Evolutionary conservation across 2,888 invertebrate species (phyloP), one percentile per base, ranked within the genome.

Genomic region (Coleophora flavipennella): DNA sequence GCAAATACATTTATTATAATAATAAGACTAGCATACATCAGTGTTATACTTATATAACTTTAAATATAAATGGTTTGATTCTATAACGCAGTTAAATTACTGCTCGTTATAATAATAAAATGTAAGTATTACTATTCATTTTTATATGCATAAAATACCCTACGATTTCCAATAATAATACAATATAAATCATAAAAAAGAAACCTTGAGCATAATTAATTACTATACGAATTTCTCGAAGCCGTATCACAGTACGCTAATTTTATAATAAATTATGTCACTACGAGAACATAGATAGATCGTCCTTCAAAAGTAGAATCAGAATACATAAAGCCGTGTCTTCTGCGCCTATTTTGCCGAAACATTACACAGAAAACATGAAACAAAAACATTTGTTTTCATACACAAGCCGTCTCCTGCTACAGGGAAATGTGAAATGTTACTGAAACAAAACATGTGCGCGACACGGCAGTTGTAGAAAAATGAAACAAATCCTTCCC

Each of bases 21-120:
- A 67, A 70, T 76, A 77, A 73, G 85, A 85, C 85, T 85, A 85
- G 85, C 81, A 85, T 81, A 83, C 67, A 65, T 79, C 74, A 73
- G 68, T 70, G 62, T 73, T 62, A 63, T 56, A 63, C 61, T 66
- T 64, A 67, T 59, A 67, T 61, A 65, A 63, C 50, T 54, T 59
- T 56, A n/a, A 58, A 63, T 66, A 67, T 62, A 67, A 62, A 63
- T 56, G 59, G 58, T 57, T 59, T 46, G 46, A 59, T 46, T 56
- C 55, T 45, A 35, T 45, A 50, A 54, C 53, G 40, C 48, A 41
- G 43, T 44, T 41, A 46, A 20, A 36, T 45, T 50, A 47, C n/a
- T n/a, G n/a, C n/a, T 40, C 40, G 40, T 43, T 38, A 35, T 49
- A 48, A 29, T 33, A 40, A 39, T 45, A 45, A 20, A 4, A 7